A percentile compares a stretch with the other conserved stretches of the same genome.
Conservation (phyloP, 2,797 vertebrate species). For the Melanotaenia trifasciata region DNA sequence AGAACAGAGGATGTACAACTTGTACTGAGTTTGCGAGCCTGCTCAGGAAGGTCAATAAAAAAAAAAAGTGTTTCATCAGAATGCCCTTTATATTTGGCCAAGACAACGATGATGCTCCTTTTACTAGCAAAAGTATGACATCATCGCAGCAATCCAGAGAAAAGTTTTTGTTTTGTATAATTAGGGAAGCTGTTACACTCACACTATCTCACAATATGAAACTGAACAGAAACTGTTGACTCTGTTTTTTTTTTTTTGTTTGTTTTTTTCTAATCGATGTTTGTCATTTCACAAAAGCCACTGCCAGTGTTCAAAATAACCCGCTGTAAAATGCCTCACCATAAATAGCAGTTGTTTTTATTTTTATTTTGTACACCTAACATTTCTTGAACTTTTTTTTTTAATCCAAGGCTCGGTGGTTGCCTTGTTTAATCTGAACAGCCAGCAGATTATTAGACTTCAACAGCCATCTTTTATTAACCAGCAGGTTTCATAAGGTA, state of each 20-base stretch:
- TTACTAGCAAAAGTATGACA: conserved; percentile 19
- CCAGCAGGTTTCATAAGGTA: conserved; percentile 61
- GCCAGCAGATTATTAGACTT: conserved; percentile 43
- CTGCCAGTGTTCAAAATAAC: conserved; percentile 13
- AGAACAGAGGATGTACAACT: conserved; percentile 20
- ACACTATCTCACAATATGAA: neutral
- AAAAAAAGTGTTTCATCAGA: neutral
- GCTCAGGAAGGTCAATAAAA: neutral
- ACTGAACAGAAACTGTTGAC: no score
- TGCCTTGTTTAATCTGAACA: conserved; percentile 23
- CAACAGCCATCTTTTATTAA: conserved; percentile 65
- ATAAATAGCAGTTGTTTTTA: conserved; percentile 3
- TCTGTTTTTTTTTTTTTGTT: neutral
- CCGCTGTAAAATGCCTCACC: conserved; percentile 7
- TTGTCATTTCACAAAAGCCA: conserved; percentile 6
- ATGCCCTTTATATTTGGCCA: conserved; percentile 8
- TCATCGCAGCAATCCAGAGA: neutral
- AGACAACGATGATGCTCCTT: neutral
- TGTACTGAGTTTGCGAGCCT: neutral
- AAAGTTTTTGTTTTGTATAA: conserved; percentile 15
- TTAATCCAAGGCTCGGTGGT: conserved; percentile 13
- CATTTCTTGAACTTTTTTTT: conserved; percentile 13
- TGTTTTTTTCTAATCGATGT: neutral
- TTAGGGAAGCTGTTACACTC: neutral
- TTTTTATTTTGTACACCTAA: neutral